phyloP scores from a whole-genome alignment of 2,797 vertebrate species.

The Cossypha caffra region DNA sequence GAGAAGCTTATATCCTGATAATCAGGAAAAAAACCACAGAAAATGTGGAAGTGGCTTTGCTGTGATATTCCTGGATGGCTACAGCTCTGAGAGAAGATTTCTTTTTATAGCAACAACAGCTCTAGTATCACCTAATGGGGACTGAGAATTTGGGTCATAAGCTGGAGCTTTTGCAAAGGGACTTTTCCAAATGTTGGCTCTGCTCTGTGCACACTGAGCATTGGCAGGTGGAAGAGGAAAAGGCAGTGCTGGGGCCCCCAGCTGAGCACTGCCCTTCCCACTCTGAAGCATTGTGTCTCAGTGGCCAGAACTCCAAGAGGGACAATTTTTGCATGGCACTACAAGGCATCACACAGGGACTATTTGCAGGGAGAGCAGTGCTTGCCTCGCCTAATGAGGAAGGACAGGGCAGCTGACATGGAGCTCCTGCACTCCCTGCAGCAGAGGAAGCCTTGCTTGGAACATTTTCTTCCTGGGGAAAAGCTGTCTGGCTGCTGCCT shows the following conservation, averaged over 20 bases:
- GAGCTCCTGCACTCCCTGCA: fast-evolving
- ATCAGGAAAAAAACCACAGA: neutral
- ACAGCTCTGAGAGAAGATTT: neutral
- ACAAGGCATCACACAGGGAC: fast-evolving
- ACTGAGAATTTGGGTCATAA: constrained; percentile 8
- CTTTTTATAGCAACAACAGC: neutral
- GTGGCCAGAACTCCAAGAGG: neutral
- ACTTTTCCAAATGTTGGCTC: neutral
- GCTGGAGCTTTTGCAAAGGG: neutral
- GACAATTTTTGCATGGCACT: fast-evolving
- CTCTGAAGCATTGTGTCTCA: fast-evolving
- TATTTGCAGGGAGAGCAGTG: neutral
- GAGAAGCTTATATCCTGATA: neutral
- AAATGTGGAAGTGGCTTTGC: neutral
- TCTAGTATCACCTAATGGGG: neutral
- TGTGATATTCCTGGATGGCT: neutral
- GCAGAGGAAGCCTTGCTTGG: neutral
- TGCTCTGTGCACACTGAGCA: neutral
- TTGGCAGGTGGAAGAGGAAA: neutral
- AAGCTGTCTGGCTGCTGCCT: neutral
- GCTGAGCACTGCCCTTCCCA: neutral
- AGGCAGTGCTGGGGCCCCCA: neutral
- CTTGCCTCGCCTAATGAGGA: neutral
- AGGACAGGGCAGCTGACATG: fast-evolving
- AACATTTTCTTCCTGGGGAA: neutral